Evolutionary conservation across 2,888 invertebrate species (phyloP), one percentile per base, ranked within the genome.

Genomic region (Timema podura): DNA sequence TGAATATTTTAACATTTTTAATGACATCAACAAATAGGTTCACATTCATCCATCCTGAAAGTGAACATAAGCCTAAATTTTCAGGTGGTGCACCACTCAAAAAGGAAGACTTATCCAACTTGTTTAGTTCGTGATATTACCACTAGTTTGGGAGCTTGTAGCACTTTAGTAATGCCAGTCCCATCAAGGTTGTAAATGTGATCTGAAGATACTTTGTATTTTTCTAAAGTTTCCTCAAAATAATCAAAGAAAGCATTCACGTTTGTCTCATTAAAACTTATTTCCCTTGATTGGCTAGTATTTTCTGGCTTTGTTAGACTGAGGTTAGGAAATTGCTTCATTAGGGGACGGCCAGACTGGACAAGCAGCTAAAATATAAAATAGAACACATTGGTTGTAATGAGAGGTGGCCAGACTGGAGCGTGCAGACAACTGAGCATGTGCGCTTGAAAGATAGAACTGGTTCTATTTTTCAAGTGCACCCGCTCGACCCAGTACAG

Each of bases 21-120:
- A n/a, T n/a, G n/a, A n/a, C n/a, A n/a, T n/a, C n/a, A n/a, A n/a
- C n/a, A n/a, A n/a, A n/a, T n/a, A n/a, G n/a, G 16, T 75, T 73
- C 67, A 73, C 57, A 64, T 74, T 78, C 71, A 79, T 78, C 77
- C 76, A 79, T 6, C 76, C 77, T 72, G 70, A 74, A 70, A 30
- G 10, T 72, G 70, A 74, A 70, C 76, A 76, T 69, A 74, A 70
- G 46, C 76, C 77, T 51, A 76, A 54, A 68, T 75, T 76, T 49
- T 77, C 78, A 71, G 73, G 65, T 44, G 77, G 77, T 16, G 76
- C 77, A 67, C 75, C 61, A 44, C 61, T 61, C 61, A 61, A n/a
- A 6, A 61, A 59, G 45, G 45, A 44, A 10, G 61, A 30, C 10
- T 67, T 78, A 72, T 13, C 78, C 79, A 0, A 80, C 78, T 73